These are phyloP conservation scores for Rhopalosiphum maidis DNA, from an alignment of 1,140 invertebrate species.

Conservation along the genomic window DNA sequence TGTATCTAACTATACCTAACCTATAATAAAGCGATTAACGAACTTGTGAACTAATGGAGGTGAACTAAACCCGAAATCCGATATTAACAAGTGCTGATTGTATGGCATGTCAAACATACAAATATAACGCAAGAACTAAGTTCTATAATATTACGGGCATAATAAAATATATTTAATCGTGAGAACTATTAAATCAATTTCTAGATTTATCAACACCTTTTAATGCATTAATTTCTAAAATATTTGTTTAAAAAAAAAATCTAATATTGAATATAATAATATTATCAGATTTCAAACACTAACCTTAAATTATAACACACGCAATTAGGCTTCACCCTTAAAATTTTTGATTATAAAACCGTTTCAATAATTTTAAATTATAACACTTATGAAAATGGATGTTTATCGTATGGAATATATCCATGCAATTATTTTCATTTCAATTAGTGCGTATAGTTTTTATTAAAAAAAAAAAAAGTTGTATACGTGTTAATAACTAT, in stretches of 20 bases:
- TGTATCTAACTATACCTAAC: background rate
- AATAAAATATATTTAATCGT: background rate
- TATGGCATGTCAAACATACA: background rate
- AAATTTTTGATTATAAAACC: background rate
- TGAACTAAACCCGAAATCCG: background rate
- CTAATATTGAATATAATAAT: background rate
- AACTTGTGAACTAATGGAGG: background rate
- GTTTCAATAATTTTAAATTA: background rate
- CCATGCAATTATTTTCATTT: background rate
- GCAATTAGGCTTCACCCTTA: background rate
- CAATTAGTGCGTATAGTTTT: background rate
- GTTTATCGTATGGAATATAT: background rate
- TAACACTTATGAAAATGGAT: background rate
- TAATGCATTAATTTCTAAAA: background rate
- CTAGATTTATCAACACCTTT: background rate
- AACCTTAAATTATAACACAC: background rate
- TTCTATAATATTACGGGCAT: background rate
- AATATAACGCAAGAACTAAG: background rate
- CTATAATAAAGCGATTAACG: background rate
- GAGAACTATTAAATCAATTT: background rate
- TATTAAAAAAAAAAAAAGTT: background rate
- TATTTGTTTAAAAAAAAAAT: background rate
- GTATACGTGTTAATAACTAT: background rate
- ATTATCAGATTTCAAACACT: background rate
- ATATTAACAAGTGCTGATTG: background rate